Base-by-base conservation (phyloP, 35 echinoderm and acorn worm genomes). In the Heliocidaris tuberculata region DNA sequence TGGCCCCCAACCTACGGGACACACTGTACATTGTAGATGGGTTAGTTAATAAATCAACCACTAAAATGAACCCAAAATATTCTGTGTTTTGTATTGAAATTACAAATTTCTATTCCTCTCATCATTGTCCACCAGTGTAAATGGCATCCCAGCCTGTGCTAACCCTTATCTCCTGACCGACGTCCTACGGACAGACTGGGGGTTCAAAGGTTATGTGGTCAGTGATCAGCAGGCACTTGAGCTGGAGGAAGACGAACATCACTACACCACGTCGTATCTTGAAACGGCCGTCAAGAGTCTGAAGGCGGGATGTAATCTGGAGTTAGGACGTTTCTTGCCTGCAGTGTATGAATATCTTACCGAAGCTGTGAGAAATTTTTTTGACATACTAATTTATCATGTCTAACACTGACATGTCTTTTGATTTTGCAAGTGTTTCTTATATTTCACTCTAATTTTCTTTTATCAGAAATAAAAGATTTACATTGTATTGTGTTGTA, bases 171-270 rank as follows among this genome's bases (percentile, higher is more conserved):
- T 99, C 24, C 95, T 99, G 48, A 99, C 90, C 9, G 95, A 96
- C 49, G 97, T 99, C 60, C 94, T 99, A 0, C 95, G 98, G 16
- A 94, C 85, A 9, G 95, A 96, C 47, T 97, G 97, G 95, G 97
- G 97, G 17, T 99, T 99, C 95, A 96, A 94, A 59, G 98, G 98
- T 32, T 99, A 99, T 49, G 97, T 99, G 15, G 95, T 99, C 71
- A 97, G 97, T 32, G 98, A 99, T 32, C 93, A 97, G 54, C 60
- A 48, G 3, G 98, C 98, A 0, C 50, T 99, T 31, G 98, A 99
- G 50, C 94, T 94, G n/a, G 95, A 97, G 85, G 94, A 94, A 2
- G 19, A 47, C 3, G 88, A 78, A 3, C 98, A 99, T 47, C 85
- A 97, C 24, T 99, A 97, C 92, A 99, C 98, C 48, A 94, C 93